Percentiles rank a stretch among this genome's conserved stretches.
Evolutionary conservation across 35 echinoderm and acorn worm genomes (phyloP).

Genomic region (Eucidaris tribuloides): DNA sequence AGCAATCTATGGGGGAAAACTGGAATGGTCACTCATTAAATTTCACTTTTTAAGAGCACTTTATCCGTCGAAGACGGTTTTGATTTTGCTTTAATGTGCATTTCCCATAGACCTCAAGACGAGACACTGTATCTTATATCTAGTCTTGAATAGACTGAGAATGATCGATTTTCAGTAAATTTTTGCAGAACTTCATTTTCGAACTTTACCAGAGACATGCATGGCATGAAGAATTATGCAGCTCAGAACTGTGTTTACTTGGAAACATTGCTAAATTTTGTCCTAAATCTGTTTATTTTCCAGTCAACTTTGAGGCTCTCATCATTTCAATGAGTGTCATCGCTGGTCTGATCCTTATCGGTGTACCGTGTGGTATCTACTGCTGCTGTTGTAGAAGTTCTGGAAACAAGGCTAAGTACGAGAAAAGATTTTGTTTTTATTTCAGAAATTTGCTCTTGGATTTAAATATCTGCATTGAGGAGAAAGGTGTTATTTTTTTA

Average conservation of each 20-base stretch:
- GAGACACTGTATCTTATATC: background rate
- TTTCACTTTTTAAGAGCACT: too few species aligned
- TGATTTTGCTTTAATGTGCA: too few species aligned
- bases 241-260: too few species aligned
- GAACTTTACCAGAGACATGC: background rate
- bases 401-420: slow-evolving; percentile 38
- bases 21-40: too few species aligned
- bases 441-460: background rate
- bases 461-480: background rate
- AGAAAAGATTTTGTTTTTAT: background rate
- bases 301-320: slow-evolving; percentile 44
- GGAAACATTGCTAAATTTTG: background rate
- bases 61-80: too few species aligned
- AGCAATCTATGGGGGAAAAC: too few species aligned
- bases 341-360: slow-evolving; percentile 25
- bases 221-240: too few species aligned
- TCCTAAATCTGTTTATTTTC: background rate
- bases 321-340: slow-evolving; percentile 39
- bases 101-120: too few species aligned
- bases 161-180: background rate
- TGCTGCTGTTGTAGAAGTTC: slow-evolving; percentile 28
- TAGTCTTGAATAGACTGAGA: background rate
- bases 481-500: background rate
- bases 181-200: background rate
- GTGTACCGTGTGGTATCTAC: slow-evolving; percentile 7